A percentile compares a stretch with the other conserved stretches of the same genome.
phyloP scores from a whole-genome alignment of 2,113 vertebrate genomes.

The Patagioenas fasciata region DNA sequence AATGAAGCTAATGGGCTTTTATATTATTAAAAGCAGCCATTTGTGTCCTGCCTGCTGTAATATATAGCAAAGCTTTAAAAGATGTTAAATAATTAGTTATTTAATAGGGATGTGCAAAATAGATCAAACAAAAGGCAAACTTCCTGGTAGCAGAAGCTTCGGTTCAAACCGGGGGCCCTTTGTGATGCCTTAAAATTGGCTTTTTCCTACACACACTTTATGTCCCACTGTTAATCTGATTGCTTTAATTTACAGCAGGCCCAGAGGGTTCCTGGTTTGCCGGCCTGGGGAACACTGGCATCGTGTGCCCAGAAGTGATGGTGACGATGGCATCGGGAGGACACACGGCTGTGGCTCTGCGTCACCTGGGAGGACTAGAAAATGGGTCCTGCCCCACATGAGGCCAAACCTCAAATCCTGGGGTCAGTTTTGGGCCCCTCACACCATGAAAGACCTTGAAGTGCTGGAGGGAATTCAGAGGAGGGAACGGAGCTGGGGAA shows the following conservation, averaged over 20 bases:
- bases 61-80: conserved; percentile 80
- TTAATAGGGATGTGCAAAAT: conserved; percentile 79
- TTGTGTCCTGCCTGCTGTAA: conserved; percentile 83
- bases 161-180: neutral
- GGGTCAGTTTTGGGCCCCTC: too few species aligned
- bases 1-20: conserved; percentile 88
- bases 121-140: conserved; percentile 73
- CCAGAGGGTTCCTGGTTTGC: neutral
- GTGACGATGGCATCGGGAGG: conserved; percentile 10
- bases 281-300: neutral
- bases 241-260: conserved; percentile 60
- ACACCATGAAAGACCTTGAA: too few species aligned
- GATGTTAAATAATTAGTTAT: conserved; percentile 88
- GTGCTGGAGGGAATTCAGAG: too few species aligned
- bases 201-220: neutral
- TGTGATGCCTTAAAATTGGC: neutral
- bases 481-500: too few species aligned
- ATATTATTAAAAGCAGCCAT: conserved; percentile 87
- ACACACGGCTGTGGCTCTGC: neutral
- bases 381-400: neutral
- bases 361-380: accelerated
- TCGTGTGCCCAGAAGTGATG: neutral
- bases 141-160: neutral
- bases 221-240: conserved; percentile 61
- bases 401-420: too few species aligned